A percentile compares a stretch with the other conserved stretches of the same genome.
Conservation (phyloP, 1,140 invertebrate genomes). For the Pseudoatta argentina region DNA sequence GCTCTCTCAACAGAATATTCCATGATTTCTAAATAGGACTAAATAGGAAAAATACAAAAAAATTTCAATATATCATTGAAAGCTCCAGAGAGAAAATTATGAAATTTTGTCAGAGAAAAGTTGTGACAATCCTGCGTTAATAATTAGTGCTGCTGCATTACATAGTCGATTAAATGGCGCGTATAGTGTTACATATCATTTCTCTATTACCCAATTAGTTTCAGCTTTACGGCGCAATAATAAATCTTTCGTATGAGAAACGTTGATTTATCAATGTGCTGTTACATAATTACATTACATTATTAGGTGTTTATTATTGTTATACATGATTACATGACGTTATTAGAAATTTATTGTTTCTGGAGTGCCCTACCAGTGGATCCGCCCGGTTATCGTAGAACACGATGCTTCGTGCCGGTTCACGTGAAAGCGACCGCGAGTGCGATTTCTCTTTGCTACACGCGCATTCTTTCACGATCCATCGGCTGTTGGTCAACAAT, state of each 20-base stretch:
- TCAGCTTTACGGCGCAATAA: not conserved
- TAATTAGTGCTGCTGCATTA: not conserved
- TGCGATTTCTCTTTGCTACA: slow-evolving; percentile 55
- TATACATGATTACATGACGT: not conserved
- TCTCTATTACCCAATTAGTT: not conserved
- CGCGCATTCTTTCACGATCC: slow-evolving; percentile 55
- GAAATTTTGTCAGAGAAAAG: too few relatives aligned
- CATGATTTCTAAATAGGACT: too few relatives aligned
- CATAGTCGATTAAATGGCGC: not conserved
- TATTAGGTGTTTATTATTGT: slow-evolving; percentile 6
- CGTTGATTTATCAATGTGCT: not conserved
- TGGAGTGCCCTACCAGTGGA: not conserved
- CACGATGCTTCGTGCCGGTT: slow-evolving; percentile 19
- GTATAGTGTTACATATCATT: not conserved
- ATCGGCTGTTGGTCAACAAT: slow-evolving; percentile 29
- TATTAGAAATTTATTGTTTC: slow-evolving; percentile 8
- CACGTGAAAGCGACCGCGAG: slow-evolving; percentile 50
- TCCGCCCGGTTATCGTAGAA: not conserved
- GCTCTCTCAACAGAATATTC: too few relatives aligned
- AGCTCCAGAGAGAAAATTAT: too few relatives aligned
- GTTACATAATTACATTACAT: not conserved
- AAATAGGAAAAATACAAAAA: too few relatives aligned
- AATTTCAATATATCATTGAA: too few relatives aligned
- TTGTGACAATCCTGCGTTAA: too few relatives aligned
- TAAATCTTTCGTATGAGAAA: not conserved